These are phyloP conservation scores for Drosophila arizonae DNA, from an alignment of 1,140 invertebrate genomes.

Conservation along the genomic window DNA sequence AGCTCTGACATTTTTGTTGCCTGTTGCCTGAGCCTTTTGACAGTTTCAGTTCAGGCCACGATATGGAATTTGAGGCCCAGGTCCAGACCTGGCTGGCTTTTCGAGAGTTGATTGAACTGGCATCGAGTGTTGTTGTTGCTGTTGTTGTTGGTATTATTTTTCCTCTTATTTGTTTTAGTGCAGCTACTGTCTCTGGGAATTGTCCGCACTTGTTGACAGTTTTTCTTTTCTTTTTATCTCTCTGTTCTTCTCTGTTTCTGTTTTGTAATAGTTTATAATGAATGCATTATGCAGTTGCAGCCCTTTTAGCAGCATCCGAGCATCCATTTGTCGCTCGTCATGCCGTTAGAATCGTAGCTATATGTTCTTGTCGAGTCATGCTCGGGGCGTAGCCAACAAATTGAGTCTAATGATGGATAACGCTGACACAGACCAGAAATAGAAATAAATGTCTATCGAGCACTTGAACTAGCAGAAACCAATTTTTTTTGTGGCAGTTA, in stretches of 20 bases:
- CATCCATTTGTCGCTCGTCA: conserved; percentile 42
- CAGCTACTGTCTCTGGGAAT: conserved; percentile 33
- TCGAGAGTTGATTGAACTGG: conserved; percentile 47
- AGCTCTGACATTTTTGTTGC: conserved; percentile 43
- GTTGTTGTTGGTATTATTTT: background rate
- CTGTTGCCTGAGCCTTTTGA: conserved; percentile 20
- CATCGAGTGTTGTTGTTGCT: conserved; percentile 17
- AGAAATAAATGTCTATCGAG: conserved; percentile 2
- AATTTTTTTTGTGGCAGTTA: conserved; percentile 34
- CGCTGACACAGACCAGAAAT: conserved; percentile 19
- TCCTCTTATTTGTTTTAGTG: conserved; percentile 31
- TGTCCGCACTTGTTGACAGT: conserved; percentile 21
- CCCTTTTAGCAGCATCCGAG: background rate
- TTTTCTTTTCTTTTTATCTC: background rate
- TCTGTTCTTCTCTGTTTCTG: conserved; percentile 42
- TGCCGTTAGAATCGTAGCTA: conserved; percentile 44
- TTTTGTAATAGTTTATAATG: conserved; percentile 59
- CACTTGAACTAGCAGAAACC: conserved; percentile 42
- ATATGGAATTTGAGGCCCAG: too few relatives aligned
- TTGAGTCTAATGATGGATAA: conserved; percentile 56
- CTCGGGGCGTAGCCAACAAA: conserved; percentile 48
- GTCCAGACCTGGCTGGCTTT: background rate
- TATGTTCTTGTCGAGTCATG: conserved; percentile 33
- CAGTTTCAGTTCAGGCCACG: conserved; percentile 39
- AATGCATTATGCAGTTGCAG: conserved; percentile 48